These are phyloP conservation scores for Clepsis dumicolana DNA, from an alignment of 2,888 invertebrate genomes.

Conservation along the genomic window DNA sequence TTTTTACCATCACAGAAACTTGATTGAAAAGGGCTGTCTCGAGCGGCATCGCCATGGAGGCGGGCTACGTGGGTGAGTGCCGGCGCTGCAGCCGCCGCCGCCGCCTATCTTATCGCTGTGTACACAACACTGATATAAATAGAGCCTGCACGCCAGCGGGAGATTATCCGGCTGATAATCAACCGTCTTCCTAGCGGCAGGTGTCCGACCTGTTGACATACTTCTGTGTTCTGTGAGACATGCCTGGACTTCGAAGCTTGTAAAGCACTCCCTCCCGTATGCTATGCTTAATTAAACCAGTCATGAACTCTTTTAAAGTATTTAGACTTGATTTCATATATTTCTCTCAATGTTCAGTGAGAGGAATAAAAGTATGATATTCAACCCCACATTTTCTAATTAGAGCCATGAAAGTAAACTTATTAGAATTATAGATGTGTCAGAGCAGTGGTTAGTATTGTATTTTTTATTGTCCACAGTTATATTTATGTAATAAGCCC, in stretches of 20 bases:
- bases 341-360: too few relatives aligned
- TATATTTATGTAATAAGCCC: too few relatives aligned
- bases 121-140: slow-evolving; percentile 37
- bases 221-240: not conserved
- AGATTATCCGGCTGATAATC: slow-evolving; percentile 38
- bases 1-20: slow-evolving; percentile 66
- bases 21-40: slow-evolving; percentile 55
- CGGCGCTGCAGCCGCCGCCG: slow-evolving; percentile 7
- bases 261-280: not conserved
- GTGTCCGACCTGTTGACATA: slow-evolving; percentile 21
- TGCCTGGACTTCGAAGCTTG: not conserved
- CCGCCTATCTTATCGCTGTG: slow-evolving; percentile 41
- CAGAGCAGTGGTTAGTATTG: not conserved
- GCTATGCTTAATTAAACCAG: too few relatives aligned
- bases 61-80: slow-evolving; percentile 75
- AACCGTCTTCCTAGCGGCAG: slow-evolving; percentile 17
- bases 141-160: slow-evolving; percentile 2
- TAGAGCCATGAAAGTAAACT: not conserved
- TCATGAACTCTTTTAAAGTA: too few relatives aligned
- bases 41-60: slow-evolving; percentile 66
- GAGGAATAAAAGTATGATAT: too few relatives aligned
- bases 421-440: not conserved
- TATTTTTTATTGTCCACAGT: too few relatives aligned
- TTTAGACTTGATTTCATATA: too few relatives aligned
- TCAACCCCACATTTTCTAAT: too few relatives aligned